phyloP scores from a whole-genome alignment of 2,797 vertebrate species.

The Pteropus rufus region DNA sequence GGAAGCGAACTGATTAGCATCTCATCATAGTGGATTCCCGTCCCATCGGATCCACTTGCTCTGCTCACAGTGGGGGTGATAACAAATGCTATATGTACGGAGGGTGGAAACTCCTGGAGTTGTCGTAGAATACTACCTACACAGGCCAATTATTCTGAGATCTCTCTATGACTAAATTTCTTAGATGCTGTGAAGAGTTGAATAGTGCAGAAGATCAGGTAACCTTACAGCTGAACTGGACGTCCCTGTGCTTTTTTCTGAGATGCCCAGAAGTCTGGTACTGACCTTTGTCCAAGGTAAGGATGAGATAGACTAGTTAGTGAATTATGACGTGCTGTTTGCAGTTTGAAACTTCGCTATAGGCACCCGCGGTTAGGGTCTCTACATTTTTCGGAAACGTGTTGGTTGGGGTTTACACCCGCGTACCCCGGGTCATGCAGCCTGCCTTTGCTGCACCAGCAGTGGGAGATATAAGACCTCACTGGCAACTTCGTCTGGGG shows the following conservation, averaged over 20 bases:
- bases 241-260: background rate
- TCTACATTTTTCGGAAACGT: background rate
- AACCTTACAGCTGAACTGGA: background rate
- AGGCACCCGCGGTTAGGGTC: background rate
- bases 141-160: background rate
- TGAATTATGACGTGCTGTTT: background rate
- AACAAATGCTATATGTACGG: background rate
- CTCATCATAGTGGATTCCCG: background rate
- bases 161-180: background rate
- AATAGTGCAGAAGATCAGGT: background rate
- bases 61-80: no score
- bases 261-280: background rate
- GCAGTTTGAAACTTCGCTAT: background rate
- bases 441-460: background rate
- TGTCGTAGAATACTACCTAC: background rate
- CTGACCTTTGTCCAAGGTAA: background rate
- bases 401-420: background rate
- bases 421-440: background rate
- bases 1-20: background rate
- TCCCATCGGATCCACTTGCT: background rate
- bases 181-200: background rate
- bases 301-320: no score
- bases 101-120: background rate
- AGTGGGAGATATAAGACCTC: background rate
- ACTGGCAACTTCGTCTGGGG: background rate